Evolutionary conservation across 2,888 invertebrate species (phyloP).

Genomic region (Asteroscopus sphinx): DNA sequence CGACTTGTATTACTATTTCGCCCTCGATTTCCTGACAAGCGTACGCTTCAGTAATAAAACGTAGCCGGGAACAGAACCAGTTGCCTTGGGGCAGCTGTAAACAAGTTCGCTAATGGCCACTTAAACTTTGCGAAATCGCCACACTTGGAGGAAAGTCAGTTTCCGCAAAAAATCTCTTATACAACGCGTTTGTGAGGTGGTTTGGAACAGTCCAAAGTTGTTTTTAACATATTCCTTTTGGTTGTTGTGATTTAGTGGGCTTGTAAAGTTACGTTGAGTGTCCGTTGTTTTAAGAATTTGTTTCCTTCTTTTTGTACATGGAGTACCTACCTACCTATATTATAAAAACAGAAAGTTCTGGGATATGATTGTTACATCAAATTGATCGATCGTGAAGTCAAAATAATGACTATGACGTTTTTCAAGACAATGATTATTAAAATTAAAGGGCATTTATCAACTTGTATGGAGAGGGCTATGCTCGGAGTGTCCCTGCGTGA

Average conservation of each 20-base stretch:
- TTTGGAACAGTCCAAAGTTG: constrained; percentile 19
- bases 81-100: constrained; percentile 77
- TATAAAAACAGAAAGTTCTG: too few relatives aligned
- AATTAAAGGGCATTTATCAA: too few relatives aligned
- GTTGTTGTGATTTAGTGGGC: constrained; percentile 32
- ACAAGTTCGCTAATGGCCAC: constrained; percentile 83
- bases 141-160: constrained; percentile 67
- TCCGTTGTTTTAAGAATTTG: constrained; percentile 23
- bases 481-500: too few relatives aligned
- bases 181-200: constrained; percentile 51
- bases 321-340: too few relatives aligned
- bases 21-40: constrained; percentile 54
- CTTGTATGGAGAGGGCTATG: too few relatives aligned
- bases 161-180: constrained; percentile 55
- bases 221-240: constrained; percentile 40
- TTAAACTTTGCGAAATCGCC: constrained; percentile 79
- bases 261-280: constrained; percentile 12
- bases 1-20: constrained; percentile 56
- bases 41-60: constrained; percentile 58
- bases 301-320: neutral
- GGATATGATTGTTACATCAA: too few relatives aligned
- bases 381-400: too few relatives aligned
- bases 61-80: constrained; percentile 57
- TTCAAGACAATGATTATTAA: too few relatives aligned
- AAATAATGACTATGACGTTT: too few relatives aligned